Evolutionary conservation across 2,797 vertebrate genomes (phyloP), one percentile per base, ranked within the genome.

Genomic region (Coracias cyanogaster): DNA sequence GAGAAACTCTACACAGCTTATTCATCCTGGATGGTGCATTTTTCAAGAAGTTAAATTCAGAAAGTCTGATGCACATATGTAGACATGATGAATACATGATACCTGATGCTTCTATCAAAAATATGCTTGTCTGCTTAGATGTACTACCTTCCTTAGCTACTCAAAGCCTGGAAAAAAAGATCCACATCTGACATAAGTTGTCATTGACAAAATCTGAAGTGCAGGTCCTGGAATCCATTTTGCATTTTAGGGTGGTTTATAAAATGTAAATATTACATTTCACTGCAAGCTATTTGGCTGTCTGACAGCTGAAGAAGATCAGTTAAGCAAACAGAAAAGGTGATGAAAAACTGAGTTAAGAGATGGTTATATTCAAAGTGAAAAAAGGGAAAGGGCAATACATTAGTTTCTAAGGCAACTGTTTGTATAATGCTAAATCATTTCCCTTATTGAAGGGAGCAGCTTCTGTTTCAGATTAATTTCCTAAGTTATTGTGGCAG

Each of bases 391-490:
- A 87, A 95, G 58, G 52, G 51, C 71, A 94, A 64, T 61, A 70
- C 51, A 48, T 90, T 88, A 65, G 66, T 86, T 85, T 83, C 83
- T 94, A 92, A 91, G 76, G 69, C 76, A 95, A 92, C 92, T 81
- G 69, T 87, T 96, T 89, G 67, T 90, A 87, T 89, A 78, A 86
- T 48, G 49, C 65, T 91, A 91, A 91, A 90, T 91, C 61, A 71
- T 82, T 94, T 93, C 61, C 85, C 85, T 89, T 22, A 86, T 46
- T 82, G 85, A 88, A 69, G 61, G 49, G 10, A 82, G 26, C 14
- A 92, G 65, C 87, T 94, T 94, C 87, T 93, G 72, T 90, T 96
- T 93, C 82, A 88, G 88, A 93, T 96, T 89, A 93, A 78, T 89
- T 74, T 73, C 66, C 67, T 65, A 80, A 86, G 2, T 28, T 86